Evolutionary conservation across 2,797 vertebrate species (phyloP), one percentile per base, ranked within the genome.

Genomic region (Cichlasoma orientale): DNA sequence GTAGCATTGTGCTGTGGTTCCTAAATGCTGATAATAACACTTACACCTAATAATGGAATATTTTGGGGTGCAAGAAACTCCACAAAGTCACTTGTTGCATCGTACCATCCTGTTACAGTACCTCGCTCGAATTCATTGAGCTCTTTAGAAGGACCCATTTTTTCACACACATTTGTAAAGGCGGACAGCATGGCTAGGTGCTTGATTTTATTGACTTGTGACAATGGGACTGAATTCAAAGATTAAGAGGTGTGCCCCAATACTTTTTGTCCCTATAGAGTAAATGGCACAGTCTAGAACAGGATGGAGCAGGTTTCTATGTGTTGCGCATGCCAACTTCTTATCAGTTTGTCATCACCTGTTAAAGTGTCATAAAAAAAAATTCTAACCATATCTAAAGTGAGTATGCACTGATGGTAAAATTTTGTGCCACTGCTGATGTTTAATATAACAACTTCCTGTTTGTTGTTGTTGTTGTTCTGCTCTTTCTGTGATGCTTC

Each of bases 301-400:
- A 13, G 50, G 7, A n/a, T 29, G 12, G 12, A 25, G 11, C 52
- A 44, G 38, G 36, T 41, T 41, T 41, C 58, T 41, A 13, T 41
- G n/a, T 23, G 19, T 4, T 36, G 31, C 38, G 33, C 3, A 7
- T 38, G 36, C 75, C 7, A 56, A 38, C 33, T 54, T 71, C 85
- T 53, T 70, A 78, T 74, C 72, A 59, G 41, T 11, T 63, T 77
- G 63, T 79, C 73, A 75, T 72, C n/a, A 4, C 10, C 57, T 72
- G 77, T 71, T 69, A 36, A 19, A 70, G n/a, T 44, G 13, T 33
- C 7, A 23, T 21, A 63, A 5, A 41, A 41, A 29, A 41, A 38
- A 21, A 59, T 36, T 33, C 31, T 55, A 25, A 11, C 31, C 44
- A 53, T 33, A 12, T 53, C 5, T n/a, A 52, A 7, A 31, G 31